Conservation (phyloP, 2,888 invertebrate species). For the Hesperia comma region DNA sequence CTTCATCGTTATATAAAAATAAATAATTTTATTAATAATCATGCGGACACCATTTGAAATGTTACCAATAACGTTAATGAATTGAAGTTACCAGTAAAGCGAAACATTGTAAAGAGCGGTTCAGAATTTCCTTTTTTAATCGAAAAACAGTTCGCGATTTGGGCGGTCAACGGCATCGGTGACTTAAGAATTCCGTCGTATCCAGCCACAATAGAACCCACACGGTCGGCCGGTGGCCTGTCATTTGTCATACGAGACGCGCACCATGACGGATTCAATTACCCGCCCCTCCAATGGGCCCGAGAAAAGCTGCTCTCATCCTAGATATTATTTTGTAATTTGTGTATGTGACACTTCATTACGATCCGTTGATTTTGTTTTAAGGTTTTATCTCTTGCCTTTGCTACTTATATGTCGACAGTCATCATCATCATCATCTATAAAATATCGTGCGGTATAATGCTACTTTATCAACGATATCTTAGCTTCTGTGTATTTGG, state of each 20-base stretch:
- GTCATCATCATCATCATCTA: not conserved
- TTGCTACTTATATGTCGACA: not conserved
- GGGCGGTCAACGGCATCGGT: conserved; percentile 14
- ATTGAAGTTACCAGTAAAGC: too few relatives aligned
- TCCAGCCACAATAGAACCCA: conserved; percentile 40
- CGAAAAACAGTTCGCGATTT: not conserved
- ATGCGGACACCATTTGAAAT: too few relatives aligned
- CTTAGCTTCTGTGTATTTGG: too few relatives aligned
- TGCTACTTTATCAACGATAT: not conserved
- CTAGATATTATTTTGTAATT: conserved; percentile 54
- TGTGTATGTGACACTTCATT: conserved; percentile 52
- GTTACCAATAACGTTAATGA: too few relatives aligned
- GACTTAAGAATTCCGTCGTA: conserved; percentile 39
- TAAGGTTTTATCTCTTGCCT: not conserved
- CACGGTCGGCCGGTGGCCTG: conserved; percentile 41
- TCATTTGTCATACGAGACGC: conserved; percentile 65
- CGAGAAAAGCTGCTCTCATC: conserved; percentile 43
- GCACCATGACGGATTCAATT: conserved; percentile 70
- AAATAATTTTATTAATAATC: too few relatives aligned
- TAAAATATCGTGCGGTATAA: not conserved
- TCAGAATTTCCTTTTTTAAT: not conserved
- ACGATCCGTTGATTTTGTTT: conserved; percentile 28
- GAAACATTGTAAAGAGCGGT: too few relatives aligned
- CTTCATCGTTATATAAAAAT: too few relatives aligned
- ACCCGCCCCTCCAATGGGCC: conserved; percentile 45